Evolutionary conservation across 2,113 vertebrate genomes (phyloP).

Genomic region (Cochlearius cochlearius): DNA sequence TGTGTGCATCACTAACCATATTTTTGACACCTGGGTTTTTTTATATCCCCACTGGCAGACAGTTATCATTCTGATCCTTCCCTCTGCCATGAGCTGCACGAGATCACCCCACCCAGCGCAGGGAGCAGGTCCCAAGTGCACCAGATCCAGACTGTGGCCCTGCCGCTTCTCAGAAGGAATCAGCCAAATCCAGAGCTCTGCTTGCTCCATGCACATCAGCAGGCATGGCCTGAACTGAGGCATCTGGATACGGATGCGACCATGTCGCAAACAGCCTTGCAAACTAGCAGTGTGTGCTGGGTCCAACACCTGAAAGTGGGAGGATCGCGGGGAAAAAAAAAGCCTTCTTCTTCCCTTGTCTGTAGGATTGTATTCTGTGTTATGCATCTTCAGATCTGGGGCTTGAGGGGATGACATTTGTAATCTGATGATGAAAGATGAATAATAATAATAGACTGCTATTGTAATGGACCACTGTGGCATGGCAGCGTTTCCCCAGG

Average conservation of each 20-base stretch:
- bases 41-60: neutral
- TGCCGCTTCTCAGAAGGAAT: neutral
- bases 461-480: neutral
- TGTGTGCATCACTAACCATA: neutral
- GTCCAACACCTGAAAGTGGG: neutral
- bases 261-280: neutral
- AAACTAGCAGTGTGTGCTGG: neutral
- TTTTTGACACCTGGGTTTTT: neutral
- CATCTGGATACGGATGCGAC: fast-evolving
- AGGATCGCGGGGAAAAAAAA: neutral
- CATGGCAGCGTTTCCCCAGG: neutral
- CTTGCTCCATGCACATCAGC: neutral
- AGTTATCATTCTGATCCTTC: neutral
- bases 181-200: neutral
- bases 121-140: neutral
- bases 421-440: neutral
- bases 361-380: neutral
- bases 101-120: neutral
- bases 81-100: neutral
- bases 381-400: neutral
- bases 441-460: neutral
- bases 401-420: neutral
- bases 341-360: neutral
- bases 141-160: neutral
- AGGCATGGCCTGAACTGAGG: neutral